phyloP scores from a whole-genome alignment of 2,797 vertebrate genomes.

The Gobio occitaniae region DNA sequence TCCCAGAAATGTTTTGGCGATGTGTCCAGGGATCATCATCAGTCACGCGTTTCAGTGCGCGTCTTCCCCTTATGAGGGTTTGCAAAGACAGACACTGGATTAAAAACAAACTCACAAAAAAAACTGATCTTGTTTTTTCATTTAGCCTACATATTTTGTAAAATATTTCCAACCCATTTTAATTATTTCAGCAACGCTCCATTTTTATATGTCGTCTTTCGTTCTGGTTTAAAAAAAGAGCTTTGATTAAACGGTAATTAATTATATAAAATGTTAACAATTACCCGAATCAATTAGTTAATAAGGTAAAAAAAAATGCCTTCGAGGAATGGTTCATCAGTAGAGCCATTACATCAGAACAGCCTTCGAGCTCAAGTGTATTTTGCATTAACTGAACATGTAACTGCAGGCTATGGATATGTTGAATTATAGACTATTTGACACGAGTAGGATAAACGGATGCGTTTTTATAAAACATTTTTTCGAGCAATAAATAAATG shows the following conservation, averaged over 20 bases:
- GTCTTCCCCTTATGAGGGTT: background rate
- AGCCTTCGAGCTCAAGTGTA: slow-evolving; percentile 49
- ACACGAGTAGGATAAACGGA: background rate
- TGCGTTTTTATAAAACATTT: background rate
- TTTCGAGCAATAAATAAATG: background rate
- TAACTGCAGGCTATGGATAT: background rate
- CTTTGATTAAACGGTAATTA: slow-evolving; percentile 90
- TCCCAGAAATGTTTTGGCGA: slow-evolving; percentile 21
- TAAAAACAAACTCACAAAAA: background rate
- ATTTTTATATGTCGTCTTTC: background rate
- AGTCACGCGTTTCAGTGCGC: background rate
- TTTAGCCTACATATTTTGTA: background rate
- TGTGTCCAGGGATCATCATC: background rate
- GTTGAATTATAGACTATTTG: background rate
- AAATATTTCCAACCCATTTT: background rate
- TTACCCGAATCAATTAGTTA: slow-evolving; percentile 87
- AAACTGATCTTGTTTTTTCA: no score
- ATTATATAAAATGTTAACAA: slow-evolving; percentile 87
- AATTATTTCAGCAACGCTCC: background rate
- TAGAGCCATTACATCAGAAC: slow-evolving; percentile 48
- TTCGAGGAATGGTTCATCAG: slow-evolving; percentile 72
- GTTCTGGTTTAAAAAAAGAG: slow-evolving; percentile 73
- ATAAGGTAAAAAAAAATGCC: slow-evolving; percentile 78
- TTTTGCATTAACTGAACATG: slow-evolving; percentile 6
- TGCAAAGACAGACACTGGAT: background rate